These are phyloP conservation scores for Morone chrysops DNA, from an alignment of 2,113 vertebrate genomes.

Conservation along the genomic window DNA sequence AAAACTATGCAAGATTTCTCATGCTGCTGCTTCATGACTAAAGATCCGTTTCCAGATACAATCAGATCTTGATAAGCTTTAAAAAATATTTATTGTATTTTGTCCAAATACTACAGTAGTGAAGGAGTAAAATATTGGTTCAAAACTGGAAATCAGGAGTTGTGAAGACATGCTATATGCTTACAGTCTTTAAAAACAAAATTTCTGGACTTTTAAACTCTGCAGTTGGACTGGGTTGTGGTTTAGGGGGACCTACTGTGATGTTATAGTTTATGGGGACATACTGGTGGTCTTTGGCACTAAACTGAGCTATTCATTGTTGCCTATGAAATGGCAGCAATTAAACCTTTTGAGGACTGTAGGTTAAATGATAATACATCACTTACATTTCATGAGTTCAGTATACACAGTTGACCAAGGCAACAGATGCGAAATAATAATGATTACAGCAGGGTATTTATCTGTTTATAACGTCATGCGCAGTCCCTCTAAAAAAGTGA, in stretches of 20 bases:
- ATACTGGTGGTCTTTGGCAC: background rate
- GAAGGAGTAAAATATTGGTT: background rate
- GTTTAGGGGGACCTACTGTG: no score
- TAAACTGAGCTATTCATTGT: background rate
- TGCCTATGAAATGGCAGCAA: background rate
- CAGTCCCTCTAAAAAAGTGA: background rate
- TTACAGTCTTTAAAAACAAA: background rate
- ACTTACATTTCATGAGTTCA: background rate
- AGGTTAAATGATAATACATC: background rate
- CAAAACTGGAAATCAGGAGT: background rate
- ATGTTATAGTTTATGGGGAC: background rate
- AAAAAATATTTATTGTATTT: conserved; percentile 13
- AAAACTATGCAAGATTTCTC: background rate
- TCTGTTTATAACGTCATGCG: no score
- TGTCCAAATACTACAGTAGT: background rate
- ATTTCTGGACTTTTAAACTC: background rate
- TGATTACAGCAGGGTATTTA: no score
- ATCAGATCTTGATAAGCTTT: background rate
- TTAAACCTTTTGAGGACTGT: background rate
- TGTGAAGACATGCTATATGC: background rate
- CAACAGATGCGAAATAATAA: background rate
- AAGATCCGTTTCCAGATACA: background rate
- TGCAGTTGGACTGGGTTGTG: background rate
- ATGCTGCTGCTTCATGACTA: background rate
- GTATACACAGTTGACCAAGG: background rate